These are phyloP conservation scores for Leucopsar rothschildi DNA, from an alignment of 2,113 vertebrate species.

Conservation along the genomic window DNA sequence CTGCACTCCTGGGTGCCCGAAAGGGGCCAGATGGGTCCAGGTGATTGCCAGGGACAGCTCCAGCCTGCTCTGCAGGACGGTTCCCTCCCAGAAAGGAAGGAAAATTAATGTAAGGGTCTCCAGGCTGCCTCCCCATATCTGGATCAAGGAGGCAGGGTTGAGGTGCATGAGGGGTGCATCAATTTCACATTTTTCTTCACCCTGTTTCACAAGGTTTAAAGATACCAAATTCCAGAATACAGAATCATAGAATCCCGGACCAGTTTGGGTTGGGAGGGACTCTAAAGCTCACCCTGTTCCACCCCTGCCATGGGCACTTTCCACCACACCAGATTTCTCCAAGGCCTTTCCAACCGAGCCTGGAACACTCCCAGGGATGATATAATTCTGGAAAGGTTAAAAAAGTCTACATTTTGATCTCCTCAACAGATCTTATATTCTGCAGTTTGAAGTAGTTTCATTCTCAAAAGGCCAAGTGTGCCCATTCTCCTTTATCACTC, in stretches of 20 bases:
- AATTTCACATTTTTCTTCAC: background rate
- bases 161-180: background rate
- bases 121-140: background rate
- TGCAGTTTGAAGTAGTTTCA: background rate
- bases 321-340: background rate
- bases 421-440: background rate
- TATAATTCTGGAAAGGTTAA: background rate
- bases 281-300: background rate
- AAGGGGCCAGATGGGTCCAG: background rate
- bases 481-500: background rate
- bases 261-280: background rate
- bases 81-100: background rate
- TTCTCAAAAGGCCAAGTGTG: background rate
- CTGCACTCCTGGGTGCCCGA: background rate
- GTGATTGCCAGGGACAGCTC: background rate
- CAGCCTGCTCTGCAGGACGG: background rate
- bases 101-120: background rate
- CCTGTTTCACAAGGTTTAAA: background rate
- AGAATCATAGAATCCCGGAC: background rate
- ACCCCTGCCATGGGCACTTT: background rate
- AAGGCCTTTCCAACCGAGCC: background rate
- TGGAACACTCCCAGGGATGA: background rate
- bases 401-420: background rate
- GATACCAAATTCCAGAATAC: background rate
- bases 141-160: rapidly evolving